These are phyloP conservation scores for Tetrao urogallus DNA, from an alignment of 2,113 vertebrate genomes.

Conservation along the genomic window DNA sequence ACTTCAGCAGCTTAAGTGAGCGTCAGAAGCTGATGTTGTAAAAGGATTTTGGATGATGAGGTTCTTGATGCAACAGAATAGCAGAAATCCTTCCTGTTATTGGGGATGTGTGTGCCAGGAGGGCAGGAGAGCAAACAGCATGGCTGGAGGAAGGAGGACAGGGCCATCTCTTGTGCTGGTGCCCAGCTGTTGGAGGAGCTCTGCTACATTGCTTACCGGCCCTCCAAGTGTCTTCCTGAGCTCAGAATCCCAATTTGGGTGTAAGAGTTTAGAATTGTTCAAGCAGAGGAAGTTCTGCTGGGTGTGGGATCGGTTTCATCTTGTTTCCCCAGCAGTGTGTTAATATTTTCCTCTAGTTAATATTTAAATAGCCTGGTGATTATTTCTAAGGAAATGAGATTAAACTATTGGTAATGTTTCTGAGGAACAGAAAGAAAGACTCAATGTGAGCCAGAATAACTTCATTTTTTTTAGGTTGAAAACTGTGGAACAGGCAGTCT, in stretches of 20 bases:
- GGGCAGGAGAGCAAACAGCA: neutral
- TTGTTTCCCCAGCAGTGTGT: neutral
- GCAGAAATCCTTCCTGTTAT: neutral
- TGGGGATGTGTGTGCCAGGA: neutral
- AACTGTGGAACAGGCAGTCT: neutral
- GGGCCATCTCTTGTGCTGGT: neutral
- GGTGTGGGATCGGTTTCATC: neutral
- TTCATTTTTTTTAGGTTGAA: neutral
- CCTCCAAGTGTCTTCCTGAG: neutral
- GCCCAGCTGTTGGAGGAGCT: neutral
- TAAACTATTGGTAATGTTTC: neutral
- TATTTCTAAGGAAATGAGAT: slow-evolving; percentile 21
- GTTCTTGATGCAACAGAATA: neutral
- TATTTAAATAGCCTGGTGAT: neutral
- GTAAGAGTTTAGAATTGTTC: neutral
- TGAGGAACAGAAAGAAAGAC: neutral
- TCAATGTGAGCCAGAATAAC: neutral
- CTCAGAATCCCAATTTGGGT: neutral
- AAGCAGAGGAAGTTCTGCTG: neutral
- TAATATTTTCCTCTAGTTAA: slow-evolving; percentile 13
- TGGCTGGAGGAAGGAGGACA: neutral
- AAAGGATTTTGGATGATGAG: slow-evolving; percentile 16
- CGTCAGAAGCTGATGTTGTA: slow-evolving; percentile 15
- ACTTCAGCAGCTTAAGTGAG: neutral
- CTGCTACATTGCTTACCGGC: neutral